Percentiles rank a stretch among this genome's conserved stretches.
These are phyloP conservation scores for Bombylius major DNA, from an alignment of 2,888 invertebrate species.

Conservation along the genomic window DNA sequence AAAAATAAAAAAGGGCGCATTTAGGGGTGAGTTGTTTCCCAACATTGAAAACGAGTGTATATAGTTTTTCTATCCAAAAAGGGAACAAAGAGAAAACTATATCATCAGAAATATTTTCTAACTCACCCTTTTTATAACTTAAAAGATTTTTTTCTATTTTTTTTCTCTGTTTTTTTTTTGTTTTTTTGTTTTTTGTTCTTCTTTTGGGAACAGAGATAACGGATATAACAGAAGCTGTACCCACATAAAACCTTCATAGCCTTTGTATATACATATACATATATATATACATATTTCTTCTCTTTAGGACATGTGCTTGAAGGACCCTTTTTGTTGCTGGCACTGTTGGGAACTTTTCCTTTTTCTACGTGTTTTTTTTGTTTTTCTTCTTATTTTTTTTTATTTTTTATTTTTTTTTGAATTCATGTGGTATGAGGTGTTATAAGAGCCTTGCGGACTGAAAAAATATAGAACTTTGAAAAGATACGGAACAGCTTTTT, in stretches of 20 bases:
- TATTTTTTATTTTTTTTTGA: neutral
- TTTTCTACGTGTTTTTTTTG: neutral
- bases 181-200: neutral
- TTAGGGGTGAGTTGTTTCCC: too few species aligned
- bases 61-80: too few species aligned
- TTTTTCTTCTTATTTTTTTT: too few species aligned
- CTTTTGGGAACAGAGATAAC: constrained; percentile 6
- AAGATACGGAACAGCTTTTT: constrained; percentile 3
- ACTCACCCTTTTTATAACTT: neutral
- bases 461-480: too few species aligned
- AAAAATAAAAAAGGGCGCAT: too few species aligned
- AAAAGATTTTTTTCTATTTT: too few species aligned
- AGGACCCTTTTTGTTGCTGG: constrained; percentile 10
- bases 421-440: constrained; percentile 1
- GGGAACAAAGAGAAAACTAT: too few species aligned
- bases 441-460: constrained; percentile 5
- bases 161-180: too few species aligned
- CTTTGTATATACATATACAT: neutral
- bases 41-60: too few species aligned
- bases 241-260: constrained; percentile 2
- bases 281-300: neutral
- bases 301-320: constrained; percentile 9
- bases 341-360: constrained; percentile 9
- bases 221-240: constrained; percentile 4
- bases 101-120: neutral